Percentiles rank a stretch among this genome's conserved stretches.
Evolutionary conservation across 2,888 invertebrate species (phyloP).

Genomic region (Euzophera pinguis): DNA sequence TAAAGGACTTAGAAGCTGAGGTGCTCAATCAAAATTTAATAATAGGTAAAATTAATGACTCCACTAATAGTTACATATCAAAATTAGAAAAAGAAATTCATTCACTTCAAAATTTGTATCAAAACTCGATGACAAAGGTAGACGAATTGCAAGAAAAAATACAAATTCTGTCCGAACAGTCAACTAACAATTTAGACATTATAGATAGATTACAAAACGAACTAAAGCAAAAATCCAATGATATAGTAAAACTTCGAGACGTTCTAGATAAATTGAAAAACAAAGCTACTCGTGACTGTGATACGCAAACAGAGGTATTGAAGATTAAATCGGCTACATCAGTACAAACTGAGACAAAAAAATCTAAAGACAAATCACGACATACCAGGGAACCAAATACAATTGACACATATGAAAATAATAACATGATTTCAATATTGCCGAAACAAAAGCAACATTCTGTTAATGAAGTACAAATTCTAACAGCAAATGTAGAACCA

Average conservation of each 20-base stretch:
- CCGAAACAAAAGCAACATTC: conserved; percentile 26
- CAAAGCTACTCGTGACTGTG: conserved; percentile 27
- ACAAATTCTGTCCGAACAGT: conserved; percentile 30
- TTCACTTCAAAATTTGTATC: conserved; percentile 42
- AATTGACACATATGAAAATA: conserved; percentile 17
- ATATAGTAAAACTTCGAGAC: conserved; percentile 38
- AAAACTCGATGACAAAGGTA: conserved; percentile 39
- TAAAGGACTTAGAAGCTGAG: conserved; percentile 56
- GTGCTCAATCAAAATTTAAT: conserved; percentile 58
- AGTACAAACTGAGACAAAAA: conserved; percentile 35
- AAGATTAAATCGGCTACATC: conserved; percentile 19
- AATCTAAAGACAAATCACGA: neutral
- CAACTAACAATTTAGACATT: conserved; percentile 26
- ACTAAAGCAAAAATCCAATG: conserved; percentile 41
- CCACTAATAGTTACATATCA: conserved; percentile 42
- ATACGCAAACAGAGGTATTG: conserved; percentile 28
- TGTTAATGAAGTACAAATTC: conserved; percentile 49
- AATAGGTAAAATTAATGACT: conserved; percentile 49
- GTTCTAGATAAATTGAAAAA: conserved; percentile 38
- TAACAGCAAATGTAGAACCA: conserved; percentile 45
- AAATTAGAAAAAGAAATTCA: conserved; percentile 54
- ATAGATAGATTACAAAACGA: conserved; percentile 33
- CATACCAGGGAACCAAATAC: conserved; percentile 15
- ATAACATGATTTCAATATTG: conserved; percentile 19
- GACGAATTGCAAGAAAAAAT: conserved; percentile 41